These are phyloP conservation scores for Delphinapterus leucas DNA, from an alignment of 2,113 vertebrate genomes.

Conservation along the genomic window DNA sequence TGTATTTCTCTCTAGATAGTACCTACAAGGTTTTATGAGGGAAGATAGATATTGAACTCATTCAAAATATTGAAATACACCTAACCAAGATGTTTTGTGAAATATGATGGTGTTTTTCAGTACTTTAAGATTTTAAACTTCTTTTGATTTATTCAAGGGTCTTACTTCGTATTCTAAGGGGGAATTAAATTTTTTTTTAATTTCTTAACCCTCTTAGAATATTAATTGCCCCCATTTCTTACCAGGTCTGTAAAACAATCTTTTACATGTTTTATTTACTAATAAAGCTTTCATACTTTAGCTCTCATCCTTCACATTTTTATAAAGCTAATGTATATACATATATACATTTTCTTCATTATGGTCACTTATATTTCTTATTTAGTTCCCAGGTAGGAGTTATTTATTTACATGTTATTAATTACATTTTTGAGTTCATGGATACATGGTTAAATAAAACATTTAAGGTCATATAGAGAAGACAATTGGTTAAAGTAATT, in stretches of 20 bases:
- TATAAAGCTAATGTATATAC: neutral
- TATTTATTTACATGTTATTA: neutral
- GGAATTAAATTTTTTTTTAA: neutral
- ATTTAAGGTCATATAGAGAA: neutral
- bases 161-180: neutral
- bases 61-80: neutral
- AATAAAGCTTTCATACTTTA: neutral
- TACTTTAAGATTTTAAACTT: neutral
- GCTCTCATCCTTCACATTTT: neutral
- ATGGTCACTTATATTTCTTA: neutral
- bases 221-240: neutral
- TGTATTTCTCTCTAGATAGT: neutral
- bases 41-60: neutral
- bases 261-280: neutral
- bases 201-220: neutral
- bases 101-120: neutral
- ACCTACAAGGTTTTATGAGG: neutral
- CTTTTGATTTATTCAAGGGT: slow-evolving; percentile 2
- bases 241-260: neutral
- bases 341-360: neutral
- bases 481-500: neutral
- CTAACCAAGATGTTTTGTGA: neutral
- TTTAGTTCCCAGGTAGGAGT: neutral
- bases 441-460: neutral
- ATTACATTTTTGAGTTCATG: neutral